Conservation (phyloP, 2,888 invertebrate genomes). For the Mythimna loreyi region DNA sequence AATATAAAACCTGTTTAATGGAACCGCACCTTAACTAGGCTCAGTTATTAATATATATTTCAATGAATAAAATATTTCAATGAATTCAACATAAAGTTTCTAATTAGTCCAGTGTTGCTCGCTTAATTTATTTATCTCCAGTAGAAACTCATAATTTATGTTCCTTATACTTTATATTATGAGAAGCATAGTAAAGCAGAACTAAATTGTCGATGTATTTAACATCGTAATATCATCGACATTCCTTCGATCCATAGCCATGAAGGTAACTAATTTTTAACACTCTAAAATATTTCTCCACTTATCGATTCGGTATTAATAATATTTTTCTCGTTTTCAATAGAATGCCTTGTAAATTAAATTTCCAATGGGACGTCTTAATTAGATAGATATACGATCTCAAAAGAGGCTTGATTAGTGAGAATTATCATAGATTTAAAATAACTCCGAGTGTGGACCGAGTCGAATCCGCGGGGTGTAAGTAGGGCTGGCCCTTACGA, state of each 20-base stretch:
- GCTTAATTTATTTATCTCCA: constrained; percentile 58
- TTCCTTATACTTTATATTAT: constrained; percentile 33
- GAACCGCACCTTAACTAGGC: constrained; percentile 44
- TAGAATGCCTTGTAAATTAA: constrained; percentile 56
- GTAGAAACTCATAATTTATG: constrained; percentile 49
- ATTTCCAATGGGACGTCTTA: constrained; percentile 56
- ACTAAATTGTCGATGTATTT: constrained; percentile 20
- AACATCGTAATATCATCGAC: constrained; percentile 26
- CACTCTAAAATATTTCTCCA: constrained; percentile 52
- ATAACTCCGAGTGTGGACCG: constrained; percentile 64
- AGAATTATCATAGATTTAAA: constrained; percentile 65
- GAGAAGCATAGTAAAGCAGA: constrained; percentile 23
- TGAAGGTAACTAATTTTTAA: constrained; percentile 47
- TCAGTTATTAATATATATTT: constrained; percentile 76
- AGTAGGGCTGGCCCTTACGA: constrained; percentile 45
- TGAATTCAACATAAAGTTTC: constrained; percentile 74
- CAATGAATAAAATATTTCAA: constrained; percentile 83
- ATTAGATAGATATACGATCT: constrained; percentile 62
- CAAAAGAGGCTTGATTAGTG: constrained; percentile 59
- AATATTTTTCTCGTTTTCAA: constrained; percentile 56
- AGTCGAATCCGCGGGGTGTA: constrained; percentile 52
- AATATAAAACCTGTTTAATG: neutral
- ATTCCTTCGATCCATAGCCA: constrained; percentile 28
- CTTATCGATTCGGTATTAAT: constrained; percentile 52
- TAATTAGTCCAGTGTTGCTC: constrained; percentile 72